phyloP scores from a whole-genome alignment of 2,797 vertebrate species.

The Neopelma chrysocephalum region DNA sequence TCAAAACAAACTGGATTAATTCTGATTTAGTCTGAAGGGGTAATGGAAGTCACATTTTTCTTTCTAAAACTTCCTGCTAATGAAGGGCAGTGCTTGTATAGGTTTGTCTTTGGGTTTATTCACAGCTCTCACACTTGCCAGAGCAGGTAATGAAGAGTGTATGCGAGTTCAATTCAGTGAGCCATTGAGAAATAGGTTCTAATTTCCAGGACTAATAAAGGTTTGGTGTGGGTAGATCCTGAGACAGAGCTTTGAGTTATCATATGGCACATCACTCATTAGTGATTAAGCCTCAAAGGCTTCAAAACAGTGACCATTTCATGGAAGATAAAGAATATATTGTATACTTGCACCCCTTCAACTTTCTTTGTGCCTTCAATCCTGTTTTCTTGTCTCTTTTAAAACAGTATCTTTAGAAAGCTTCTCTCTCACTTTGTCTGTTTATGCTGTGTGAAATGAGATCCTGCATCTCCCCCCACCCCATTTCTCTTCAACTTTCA shows the following conservation, averaged over 20 bases:
- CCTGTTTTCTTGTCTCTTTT: conserved; percentile 8
- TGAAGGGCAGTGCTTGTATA: conserved; percentile 22
- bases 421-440: background rate
- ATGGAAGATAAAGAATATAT: conserved; percentile 63
- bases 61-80: conserved; percentile 50
- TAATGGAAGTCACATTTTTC: conserved; percentile 32
- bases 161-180: conserved; percentile 21
- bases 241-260: conserved; percentile 76
- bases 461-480: background rate
- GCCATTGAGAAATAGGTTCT: conserved; percentile 33
- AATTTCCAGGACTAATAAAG: conserved; percentile 45
- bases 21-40: conserved; percentile 27
- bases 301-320: conserved; percentile 67
- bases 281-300: conserved; percentile 72
- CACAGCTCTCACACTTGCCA: conserved; percentile 18
- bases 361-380: conserved; percentile 62
- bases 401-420: conserved; percentile 17
- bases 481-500: background rate
- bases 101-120: conserved; percentile 46
- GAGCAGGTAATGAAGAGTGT: conserved; percentile 45
- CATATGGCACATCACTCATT: conserved; percentile 80
- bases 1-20: conserved; percentile 55
- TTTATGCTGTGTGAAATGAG: conserved; percentile 35
- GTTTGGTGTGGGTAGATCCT: conserved; percentile 37
- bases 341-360: conserved; percentile 53